Evolutionary conservation across 1,140 invertebrate genomes (phyloP).

Genomic region (Drosophila hydei): DNA sequence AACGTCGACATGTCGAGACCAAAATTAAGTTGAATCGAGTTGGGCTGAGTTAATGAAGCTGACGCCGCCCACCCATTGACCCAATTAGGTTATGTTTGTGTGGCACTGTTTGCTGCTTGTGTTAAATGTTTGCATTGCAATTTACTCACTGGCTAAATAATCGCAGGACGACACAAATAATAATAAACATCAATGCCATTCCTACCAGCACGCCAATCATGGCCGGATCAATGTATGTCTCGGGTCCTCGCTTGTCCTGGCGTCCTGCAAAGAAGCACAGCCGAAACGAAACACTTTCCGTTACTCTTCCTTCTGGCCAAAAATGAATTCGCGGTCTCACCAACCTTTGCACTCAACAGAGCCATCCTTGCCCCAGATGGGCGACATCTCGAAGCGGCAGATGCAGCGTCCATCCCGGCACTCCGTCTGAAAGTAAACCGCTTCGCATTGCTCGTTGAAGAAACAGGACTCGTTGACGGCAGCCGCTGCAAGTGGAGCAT

Average conservation of each 20-base stretch:
- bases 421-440: conserved; percentile 88
- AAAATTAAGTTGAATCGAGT: conserved; percentile 6
- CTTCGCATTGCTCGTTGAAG: conserved; percentile 93
- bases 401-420: conserved; percentile 90
- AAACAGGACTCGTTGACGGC: conserved; percentile 91
- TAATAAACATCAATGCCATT: conserved; percentile 96
- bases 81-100: conserved; percentile 35
- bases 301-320: conserved; percentile 29
- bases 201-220: conserved; percentile 95
- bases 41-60: conserved; percentile 32
- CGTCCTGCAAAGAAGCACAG: conserved; percentile 65
- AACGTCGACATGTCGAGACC: conserved; percentile 9
- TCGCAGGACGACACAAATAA: conserved; percentile 95
- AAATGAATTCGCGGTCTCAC: conserved; percentile 44
- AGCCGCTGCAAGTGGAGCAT: conserved; percentile 86
- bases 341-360: conserved; percentile 89
- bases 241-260: conserved; percentile 73
- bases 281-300: conserved; percentile 38
- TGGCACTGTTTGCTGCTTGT: conserved; percentile 7
- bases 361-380: conserved; percentile 88
- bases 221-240: conserved; percentile 90
- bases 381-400: conserved; percentile 90
- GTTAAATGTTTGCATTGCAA: conserved; percentile 75
- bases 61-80: conserved; percentile 28
- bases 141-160: conserved; percentile 95